Conservation (phyloP, 2,888 invertebrate genomes). For the Limnephilus lunatus region DNA sequence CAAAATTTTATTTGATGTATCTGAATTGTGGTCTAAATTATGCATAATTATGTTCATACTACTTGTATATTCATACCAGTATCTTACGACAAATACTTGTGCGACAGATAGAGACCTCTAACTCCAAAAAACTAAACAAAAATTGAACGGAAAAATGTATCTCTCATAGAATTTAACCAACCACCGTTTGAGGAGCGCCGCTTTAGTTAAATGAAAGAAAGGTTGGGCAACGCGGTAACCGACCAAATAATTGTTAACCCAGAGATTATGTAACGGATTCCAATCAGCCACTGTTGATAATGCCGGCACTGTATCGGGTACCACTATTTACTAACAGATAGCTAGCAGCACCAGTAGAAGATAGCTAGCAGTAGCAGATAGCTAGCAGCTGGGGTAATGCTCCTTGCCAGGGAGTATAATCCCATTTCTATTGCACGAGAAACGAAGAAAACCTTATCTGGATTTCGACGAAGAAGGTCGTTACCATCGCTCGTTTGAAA, state of each 20-base stretch:
- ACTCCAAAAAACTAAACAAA: too few relatives aligned
- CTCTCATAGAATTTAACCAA: neutral
- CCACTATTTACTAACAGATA: slow-evolving; percentile 15
- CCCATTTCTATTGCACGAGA: slow-evolving; percentile 1
- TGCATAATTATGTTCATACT: too few relatives aligned
- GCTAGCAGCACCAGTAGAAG: neutral
- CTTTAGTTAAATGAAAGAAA: neutral
- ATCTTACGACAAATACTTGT: neutral
- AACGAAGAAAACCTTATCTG: slow-evolving; percentile 29
- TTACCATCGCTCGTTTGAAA: neutral
- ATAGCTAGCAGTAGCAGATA: neutral
- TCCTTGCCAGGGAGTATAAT: neutral
- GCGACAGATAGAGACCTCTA: neutral
- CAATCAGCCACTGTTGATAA: slow-evolving; percentile 39
- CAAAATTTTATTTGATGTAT: neutral
- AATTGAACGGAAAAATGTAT: too few relatives aligned
- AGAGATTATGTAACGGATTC: slow-evolving; percentile 46
- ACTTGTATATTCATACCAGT: neutral
- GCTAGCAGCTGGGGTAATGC: slow-evolving; percentile 2
- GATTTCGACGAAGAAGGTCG: slow-evolving; percentile 2
- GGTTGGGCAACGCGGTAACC: slow-evolving; percentile 11
- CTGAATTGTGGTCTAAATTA: neutral
- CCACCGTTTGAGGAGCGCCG: neutral
- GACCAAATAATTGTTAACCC: slow-evolving; percentile 47
- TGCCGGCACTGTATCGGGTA: slow-evolving; percentile 29